Evolutionary conservation across 2,113 vertebrate species (phyloP).

Genomic region (Ascaphus truei): DNA sequence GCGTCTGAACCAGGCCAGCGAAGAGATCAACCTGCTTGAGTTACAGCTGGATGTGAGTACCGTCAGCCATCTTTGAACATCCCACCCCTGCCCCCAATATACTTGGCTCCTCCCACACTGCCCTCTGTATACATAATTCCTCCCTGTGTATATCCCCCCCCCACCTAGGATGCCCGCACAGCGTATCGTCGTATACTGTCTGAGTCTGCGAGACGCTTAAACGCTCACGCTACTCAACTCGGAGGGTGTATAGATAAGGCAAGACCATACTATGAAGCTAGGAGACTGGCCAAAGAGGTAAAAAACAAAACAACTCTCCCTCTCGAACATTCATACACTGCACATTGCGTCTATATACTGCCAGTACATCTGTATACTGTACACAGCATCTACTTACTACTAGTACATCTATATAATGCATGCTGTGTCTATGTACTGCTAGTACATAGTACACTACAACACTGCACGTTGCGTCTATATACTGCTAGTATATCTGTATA

Average conservation of each 20-base stretch:
- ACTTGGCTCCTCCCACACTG: background rate
- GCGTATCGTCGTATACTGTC: conserved; percentile 85
- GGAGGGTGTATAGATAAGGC: conserved; percentile 86
- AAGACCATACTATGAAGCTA: conserved; percentile 85
- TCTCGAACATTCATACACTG: too few relatives aligned
- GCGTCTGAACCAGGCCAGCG: conserved; percentile 85
- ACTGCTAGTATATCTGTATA: too few relatives aligned
- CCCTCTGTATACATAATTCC: background rate
- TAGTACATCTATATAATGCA: background rate
- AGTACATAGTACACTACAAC: too few relatives aligned
- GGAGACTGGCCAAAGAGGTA: conserved; percentile 82
- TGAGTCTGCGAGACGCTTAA: conserved; percentile 82
- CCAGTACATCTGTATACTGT: too few relatives aligned
- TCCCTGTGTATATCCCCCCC: too few relatives aligned
- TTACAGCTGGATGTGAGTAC: conserved; percentile 81
- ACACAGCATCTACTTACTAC: background rate
- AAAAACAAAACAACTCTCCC: too few relatives aligned
- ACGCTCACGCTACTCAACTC: conserved; percentile 77
- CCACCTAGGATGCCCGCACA: conserved; percentile 77
- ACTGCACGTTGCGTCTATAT: too few relatives aligned
- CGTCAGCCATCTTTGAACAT: rapidly evolving
- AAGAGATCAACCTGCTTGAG: conserved; percentile 86
- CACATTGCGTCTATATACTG: too few relatives aligned
- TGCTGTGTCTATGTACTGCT: too few relatives aligned
- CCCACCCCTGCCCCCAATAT: background rate